Base-by-base conservation (phyloP, 2,113 vertebrate species). In the Polyodon spathula region DNA sequence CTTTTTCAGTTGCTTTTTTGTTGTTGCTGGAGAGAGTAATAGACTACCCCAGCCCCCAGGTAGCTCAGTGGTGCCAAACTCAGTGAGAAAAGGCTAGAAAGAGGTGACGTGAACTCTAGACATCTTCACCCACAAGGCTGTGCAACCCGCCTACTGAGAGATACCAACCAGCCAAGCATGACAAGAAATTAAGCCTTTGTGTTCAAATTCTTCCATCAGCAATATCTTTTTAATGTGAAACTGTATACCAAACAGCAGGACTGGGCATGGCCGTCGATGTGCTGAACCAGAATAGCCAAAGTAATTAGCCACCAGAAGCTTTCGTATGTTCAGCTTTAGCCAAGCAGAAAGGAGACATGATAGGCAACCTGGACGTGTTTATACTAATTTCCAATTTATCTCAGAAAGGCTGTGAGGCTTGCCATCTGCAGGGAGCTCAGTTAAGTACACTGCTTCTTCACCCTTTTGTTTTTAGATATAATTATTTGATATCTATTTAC, bases 191-290 rank as follows among this genome's bases (percentile, higher is more conserved):
- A 43, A 50, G 59, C 27, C 6, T 15, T 14, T 10, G 11, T 37
- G 37, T 37, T 51, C 59, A 37, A 40, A 37, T 37, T 6, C 37
- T 55, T 16, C 27, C n/a, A 55, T 55, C 53, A 55, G 53, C 53
- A 55, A 12, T 55, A 9, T 55, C 37, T 9, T 38, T 55, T 55
- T 8, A 8, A 55, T n/a, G 53, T 12, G 53, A 55, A 55, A 55
- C 37, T 55, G 53, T 55, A 55, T 6, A 55, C 53, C 53, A 8
- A 9, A 12, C 53, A 37, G 53, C 53, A 4, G 53, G 16, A 37
- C 53, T 55, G 53, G 37, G 37, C 53, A 17, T 10, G 37, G 53
- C 53, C 8, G n/a, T 38, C 11, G 12, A 55, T 17, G 8, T 55
- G 53, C 53, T 55, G 53, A 55, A 37, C n/a, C 17, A 55, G 53